Conservation (phyloP, 2,797 vertebrate genomes). For the Pempheris klunzingeri region DNA sequence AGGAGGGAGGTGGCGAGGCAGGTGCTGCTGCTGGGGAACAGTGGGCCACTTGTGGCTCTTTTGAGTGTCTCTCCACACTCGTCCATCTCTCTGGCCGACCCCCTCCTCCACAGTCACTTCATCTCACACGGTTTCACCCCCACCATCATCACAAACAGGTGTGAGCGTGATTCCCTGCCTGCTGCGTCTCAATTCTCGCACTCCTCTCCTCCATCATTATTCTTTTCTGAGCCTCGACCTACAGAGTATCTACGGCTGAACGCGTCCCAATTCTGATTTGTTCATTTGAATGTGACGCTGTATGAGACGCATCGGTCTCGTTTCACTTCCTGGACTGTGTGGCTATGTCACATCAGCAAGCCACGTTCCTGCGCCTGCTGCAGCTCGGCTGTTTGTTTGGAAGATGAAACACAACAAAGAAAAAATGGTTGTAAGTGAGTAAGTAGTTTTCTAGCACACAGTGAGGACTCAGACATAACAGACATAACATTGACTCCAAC, state of each 20-base stretch:
- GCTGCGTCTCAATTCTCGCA: conserved; percentile 15
- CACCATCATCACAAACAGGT: conserved; percentile 50
- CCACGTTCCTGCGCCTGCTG: neutral
- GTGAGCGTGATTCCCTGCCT: conserved; percentile 45
- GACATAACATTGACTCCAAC: neutral
- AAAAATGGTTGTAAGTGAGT: conserved; percentile 2
- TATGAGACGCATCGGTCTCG: neutral
- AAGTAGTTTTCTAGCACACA: neutral
- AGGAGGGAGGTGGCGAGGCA: conserved; percentile 72
- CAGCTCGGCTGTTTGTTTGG: neutral
- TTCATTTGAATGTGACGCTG: neutral
- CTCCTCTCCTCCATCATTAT: conserved; percentile 28
- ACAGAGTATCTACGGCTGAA: neutral
- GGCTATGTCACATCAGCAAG: conserved; percentile 18
- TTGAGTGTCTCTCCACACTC: conserved; percentile 69
- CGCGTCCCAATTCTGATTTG: neutral
- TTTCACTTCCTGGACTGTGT: conserved; percentile 8
- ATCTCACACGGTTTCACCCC: conserved; percentile 38
- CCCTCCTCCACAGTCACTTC: conserved; percentile 28
- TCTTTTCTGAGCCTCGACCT: conserved; percentile 2
- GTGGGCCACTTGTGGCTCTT: conserved; percentile 78
- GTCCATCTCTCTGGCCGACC: conserved; percentile 23
- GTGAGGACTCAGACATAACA: neutral
- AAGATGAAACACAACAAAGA: conserved; percentile 5
- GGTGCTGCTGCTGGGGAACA: conserved; percentile 78